Evolutionary conservation across 1,140 invertebrate species (phyloP).

Genomic region (Centruroides vittatus): DNA sequence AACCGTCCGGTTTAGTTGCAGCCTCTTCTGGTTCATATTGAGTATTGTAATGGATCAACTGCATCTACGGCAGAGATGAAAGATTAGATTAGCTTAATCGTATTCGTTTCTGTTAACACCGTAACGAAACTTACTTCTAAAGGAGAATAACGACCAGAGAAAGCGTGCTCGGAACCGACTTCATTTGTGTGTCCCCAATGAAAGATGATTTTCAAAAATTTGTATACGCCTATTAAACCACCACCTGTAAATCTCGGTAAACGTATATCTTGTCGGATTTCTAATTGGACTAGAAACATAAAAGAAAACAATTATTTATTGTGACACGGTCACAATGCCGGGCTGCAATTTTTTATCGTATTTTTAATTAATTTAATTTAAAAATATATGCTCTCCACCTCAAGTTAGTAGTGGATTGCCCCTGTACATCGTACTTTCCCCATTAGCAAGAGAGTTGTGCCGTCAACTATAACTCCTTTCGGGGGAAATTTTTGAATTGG

Average conservation of each 20-base stretch:
- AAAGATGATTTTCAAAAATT: slow-evolving; percentile 67
- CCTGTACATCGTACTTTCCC: too few species aligned
- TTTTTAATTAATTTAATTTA: too few species aligned
- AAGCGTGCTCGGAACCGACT: slow-evolving; percentile 71
- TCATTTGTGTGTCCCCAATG: slow-evolving; percentile 71
- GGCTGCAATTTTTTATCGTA: too few species aligned
- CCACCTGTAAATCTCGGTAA: slow-evolving; percentile 25
- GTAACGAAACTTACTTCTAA: slow-evolving; percentile 21
- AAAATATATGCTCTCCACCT: too few species aligned
- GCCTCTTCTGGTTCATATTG: slow-evolving; percentile 41
- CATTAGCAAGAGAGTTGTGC: too few species aligned
- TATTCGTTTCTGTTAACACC: not conserved
- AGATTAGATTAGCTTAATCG: not conserved
- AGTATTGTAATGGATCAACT: slow-evolving; percentile 51
- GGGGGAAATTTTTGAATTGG: too few species aligned
- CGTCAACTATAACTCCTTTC: too few species aligned
- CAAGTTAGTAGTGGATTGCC: too few species aligned
- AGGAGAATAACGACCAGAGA: slow-evolving; percentile 46
- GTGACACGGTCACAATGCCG: too few species aligned
- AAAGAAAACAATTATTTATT: too few species aligned
- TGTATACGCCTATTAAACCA: slow-evolving; percentile 49
- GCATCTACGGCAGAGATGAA: slow-evolving; percentile 33
- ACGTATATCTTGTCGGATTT: too few species aligned
- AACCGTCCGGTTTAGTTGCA: slow-evolving; percentile 39
- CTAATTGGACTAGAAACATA: too few species aligned